Evolutionary conservation across 2,113 vertebrate species (phyloP), one percentile per base, ranked within the genome.

Genomic region (Nesogale talazaci): DNA sequence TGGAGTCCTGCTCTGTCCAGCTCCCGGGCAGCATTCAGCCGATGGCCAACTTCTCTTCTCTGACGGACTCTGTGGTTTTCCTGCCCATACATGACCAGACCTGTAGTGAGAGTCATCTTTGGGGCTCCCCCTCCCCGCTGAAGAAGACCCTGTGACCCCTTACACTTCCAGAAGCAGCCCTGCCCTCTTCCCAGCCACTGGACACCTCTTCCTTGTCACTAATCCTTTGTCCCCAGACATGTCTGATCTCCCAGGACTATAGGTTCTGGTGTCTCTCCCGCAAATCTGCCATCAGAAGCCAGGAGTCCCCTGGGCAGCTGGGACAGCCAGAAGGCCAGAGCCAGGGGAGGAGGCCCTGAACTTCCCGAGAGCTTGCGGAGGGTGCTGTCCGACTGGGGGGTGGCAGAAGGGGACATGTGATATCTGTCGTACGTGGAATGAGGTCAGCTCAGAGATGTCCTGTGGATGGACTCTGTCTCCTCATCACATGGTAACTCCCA

Each of bases 321-420:
- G 88, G 94, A 95, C 95, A 96, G 87, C 91, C 95, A 94, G 86
- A 94, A 96, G 93, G 92, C 89, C 96, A 81, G 63, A 76, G 88
- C 20, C 87, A 83, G 69, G 70, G 92, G 89, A 31, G 65, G n/a
- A 70, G 7, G 12, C 56, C 31, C 92, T 77, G 86, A 92, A 91
- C 3, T 63, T n/a, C 42, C 83, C 2, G 7, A 63, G 0, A 2
- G 6, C n/a, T 25, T 0, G 6, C 25, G 61, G 89, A 31, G 12
- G 70, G 31, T 19, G 69, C 63, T 0, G 4, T 22, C 81, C 46
- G 75, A 38, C 42, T 17, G 69, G 80, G 67, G 78, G 80, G 3
- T 19, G 46, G 74, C 15, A 15, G 81, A 95, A 69, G 87, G 85
- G 79, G 94, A 95, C 95, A 97, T 83, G 34, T 81, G 95, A 96